A percentile compares a stretch with the other conserved stretches of the same genome.
These are phyloP conservation scores for Acrocera orbiculus DNA, from an alignment of 2,888 invertebrate genomes.

Conservation along the genomic window DNA sequence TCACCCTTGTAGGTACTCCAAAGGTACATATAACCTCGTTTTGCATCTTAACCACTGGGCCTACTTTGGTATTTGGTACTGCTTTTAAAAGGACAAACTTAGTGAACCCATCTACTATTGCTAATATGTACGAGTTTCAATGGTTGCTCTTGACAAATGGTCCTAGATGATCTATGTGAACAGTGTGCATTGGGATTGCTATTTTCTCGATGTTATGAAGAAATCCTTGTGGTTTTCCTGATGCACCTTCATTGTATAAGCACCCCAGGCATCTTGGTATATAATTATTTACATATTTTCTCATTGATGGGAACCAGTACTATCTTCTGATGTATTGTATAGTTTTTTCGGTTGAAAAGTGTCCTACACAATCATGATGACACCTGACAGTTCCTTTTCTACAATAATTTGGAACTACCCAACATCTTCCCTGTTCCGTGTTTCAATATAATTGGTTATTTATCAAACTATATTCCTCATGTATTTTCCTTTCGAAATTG, in stretches of 20 bases:
- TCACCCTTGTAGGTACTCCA: background rate
- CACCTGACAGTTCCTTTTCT: conserved; percentile 8
- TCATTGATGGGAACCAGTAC: background rate
- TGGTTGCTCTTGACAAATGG: background rate
- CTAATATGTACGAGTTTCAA: background rate
- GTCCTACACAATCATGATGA: conserved; percentile 1
- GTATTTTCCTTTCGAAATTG: background rate
- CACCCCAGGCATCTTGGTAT: too few relatives aligned
- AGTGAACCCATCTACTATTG: background rate
- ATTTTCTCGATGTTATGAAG: too few relatives aligned
- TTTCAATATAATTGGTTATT: background rate
- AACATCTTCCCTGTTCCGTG: conserved; percentile 1
- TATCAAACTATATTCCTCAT: background rate
- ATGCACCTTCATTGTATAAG: too few relatives aligned
- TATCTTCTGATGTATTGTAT: background rate
- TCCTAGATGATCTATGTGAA: too few relatives aligned
- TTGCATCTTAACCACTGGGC: background rate
- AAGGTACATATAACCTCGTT: background rate
- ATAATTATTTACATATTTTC: too few relatives aligned
- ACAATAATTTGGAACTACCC: conserved; percentile 9
- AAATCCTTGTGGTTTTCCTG: too few relatives aligned
- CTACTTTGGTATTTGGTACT: background rate
- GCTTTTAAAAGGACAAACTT: background rate
- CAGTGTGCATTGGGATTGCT: too few relatives aligned
- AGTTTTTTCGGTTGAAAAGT: conserved; percentile 1